phyloP scores from a whole-genome alignment of 1,140 invertebrate species.

The Dendroctonus ponderosae region DNA sequence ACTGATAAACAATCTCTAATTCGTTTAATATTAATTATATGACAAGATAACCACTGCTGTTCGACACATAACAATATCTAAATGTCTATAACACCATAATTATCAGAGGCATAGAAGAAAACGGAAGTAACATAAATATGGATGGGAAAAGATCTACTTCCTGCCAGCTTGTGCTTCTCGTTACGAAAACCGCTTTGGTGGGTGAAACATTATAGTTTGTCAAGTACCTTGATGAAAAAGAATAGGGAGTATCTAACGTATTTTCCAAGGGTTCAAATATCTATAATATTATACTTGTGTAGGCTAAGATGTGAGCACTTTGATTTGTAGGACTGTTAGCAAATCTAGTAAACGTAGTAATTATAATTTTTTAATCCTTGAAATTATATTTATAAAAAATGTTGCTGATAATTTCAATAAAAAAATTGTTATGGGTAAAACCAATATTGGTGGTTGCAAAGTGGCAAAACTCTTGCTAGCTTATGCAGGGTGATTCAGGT shows the following conservation, averaged over 20 bases:
- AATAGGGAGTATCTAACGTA: neutral
- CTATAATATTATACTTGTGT: neutral
- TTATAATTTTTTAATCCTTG: neutral
- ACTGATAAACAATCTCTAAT: neutral
- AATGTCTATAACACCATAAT: neutral
- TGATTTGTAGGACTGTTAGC: no score
- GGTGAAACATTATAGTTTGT: constrained; percentile 8
- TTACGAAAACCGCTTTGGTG: neutral
- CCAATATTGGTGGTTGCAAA: no score
- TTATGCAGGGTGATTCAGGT: no score
- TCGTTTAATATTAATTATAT: neutral
- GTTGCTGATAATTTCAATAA: neutral
- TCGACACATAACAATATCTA: neutral
- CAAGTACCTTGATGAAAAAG: neutral
- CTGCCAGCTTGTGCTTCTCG: constrained; percentile 1
- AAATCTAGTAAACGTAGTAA: no score
- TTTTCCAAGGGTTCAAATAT: neutral
- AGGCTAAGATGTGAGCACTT: no score
- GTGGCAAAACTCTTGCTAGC: no score
- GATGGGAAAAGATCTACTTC: constrained; percentile 10
- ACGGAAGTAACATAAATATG: constrained; percentile 2
- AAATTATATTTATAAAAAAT: constrained; percentile 1
- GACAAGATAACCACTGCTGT: neutral
- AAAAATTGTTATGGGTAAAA: neutral
- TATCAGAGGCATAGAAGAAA: constrained; percentile 1